Evolutionary conservation across 2,113 vertebrate species (phyloP).

Genomic region (Otolemur garnettii): DNA sequence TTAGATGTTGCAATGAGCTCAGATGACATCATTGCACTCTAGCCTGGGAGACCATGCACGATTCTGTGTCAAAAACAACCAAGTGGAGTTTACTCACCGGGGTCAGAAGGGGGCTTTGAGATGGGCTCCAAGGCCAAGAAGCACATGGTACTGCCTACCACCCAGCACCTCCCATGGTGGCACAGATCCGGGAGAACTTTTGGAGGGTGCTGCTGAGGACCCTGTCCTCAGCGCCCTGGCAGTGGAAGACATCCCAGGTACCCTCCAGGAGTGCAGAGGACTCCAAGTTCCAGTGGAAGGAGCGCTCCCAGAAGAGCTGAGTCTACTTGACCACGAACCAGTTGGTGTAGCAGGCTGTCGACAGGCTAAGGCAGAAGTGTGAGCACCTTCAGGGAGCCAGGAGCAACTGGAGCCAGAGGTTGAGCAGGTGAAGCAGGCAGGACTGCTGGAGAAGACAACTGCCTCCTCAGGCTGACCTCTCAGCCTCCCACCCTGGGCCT

Average conservation of each 20-base stretch:
- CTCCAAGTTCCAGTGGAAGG: constrained; percentile 80
- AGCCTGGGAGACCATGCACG: too few relatives aligned
- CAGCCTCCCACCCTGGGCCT: too few relatives aligned
- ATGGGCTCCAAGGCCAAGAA: constrained; percentile 94
- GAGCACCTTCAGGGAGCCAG: constrained; percentile 86
- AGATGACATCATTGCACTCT: too few relatives aligned
- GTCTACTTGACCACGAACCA: constrained; percentile 91
- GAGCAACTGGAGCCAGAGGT: constrained; percentile 85
- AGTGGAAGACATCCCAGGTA: constrained; percentile 79
- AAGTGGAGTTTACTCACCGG: too few relatives aligned
- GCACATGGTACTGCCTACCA: constrained; percentile 93
- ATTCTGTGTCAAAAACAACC: too few relatives aligned
- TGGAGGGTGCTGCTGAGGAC: constrained; percentile 86
- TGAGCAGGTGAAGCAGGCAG: constrained; percentile 86
- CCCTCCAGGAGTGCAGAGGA: constrained; percentile 40
- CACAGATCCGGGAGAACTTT: constrained; percentile 94
- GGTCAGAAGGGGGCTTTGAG: too few relatives aligned
- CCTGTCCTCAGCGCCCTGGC: constrained; percentile 87
- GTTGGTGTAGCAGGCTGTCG: constrained; percentile 84
- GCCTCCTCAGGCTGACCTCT: constrained; percentile 70
- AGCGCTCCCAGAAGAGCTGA: constrained; percentile 90
- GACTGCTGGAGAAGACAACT: background rate
- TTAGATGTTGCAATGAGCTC: too few relatives aligned
- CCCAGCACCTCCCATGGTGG: constrained; percentile 91
- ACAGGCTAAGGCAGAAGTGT: constrained; percentile 83